Evolutionary conservation across 2,113 vertebrate genomes (phyloP), one percentile per base, ranked within the genome.

Genomic region (Ifrita kowaldi): DNA sequence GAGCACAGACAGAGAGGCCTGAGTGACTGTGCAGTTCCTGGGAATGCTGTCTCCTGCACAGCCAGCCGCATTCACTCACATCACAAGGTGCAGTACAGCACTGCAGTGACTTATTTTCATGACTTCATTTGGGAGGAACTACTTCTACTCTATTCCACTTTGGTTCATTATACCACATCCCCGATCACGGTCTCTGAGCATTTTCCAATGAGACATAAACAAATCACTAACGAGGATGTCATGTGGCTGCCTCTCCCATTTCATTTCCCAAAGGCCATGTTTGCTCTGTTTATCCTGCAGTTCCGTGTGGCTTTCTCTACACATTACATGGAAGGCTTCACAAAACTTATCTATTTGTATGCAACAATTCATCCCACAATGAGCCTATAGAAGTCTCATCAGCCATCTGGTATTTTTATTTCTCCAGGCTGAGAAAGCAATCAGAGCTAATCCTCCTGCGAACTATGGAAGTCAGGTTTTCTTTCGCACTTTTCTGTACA

Each of bases 361-460:
- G 28, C 67, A 95, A 79, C 85, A 88, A 90, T 92, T 95, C 70
- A 91, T 96, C 90, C 89, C 90, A 95, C 92, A 97, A 95, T 0
- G 63, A 95, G 84, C 74, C 89, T 77, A 91, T 69, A 94, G 94
- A 95, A 93, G 94, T 94, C 93, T 97, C 91, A 96, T 97, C 86
- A 93, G 92, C 94, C 95, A 96, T 96, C 95, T 97, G 95, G 94
- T 84, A 93, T 97, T 97, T 97, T 95, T 97, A 97, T 97, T 97
- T 97, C 97, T 97, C 94, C 93, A 93, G 90, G 94, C 96, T 97
- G 96, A 97, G 94, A 97, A 97, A 97, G 90, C 69, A 97, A 97
- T 97, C 96, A 96, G 55, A 67, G 74, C 27, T 92, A 97, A 97
- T 95, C 93, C 97, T 97, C 94, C 95, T 94, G 97, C 30, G 93